A percentile compares a stretch with the other conserved stretches of the same genome.
These are phyloP conservation scores for Pandemis corylana DNA, from an alignment of 2,888 invertebrate genomes.

Conservation along the genomic window DNA sequence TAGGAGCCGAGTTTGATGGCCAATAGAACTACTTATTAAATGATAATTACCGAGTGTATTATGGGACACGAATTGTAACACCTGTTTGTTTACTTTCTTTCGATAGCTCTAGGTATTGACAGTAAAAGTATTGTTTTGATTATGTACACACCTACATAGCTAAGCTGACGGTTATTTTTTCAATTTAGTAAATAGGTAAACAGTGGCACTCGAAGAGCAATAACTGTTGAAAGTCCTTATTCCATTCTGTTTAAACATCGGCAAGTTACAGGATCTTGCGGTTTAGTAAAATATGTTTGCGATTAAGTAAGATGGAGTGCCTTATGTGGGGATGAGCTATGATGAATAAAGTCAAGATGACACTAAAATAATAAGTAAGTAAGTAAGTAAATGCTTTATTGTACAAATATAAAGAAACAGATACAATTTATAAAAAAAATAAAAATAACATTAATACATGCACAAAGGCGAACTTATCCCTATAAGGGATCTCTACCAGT, in stretches of 20 bases:
- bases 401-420: no score
- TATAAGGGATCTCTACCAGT: no score
- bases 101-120: neutral
- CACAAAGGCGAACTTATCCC: no score
- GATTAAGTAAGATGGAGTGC: no score
- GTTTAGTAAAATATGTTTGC: neutral
- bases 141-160: neutral
- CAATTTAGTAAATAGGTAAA: constrained; percentile 50
- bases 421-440: no score
- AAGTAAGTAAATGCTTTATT: no score
- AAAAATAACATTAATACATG: no score
- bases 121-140: neutral
- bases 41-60: constrained; percentile 15
- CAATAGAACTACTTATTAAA: constrained; percentile 1
- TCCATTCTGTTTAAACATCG: constrained; percentile 44
- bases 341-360: no score
- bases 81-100: neutral
- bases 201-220: constrained; percentile 57
- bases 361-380: no score
- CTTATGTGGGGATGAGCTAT: no score
- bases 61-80: neutral
- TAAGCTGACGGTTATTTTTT: constrained; percentile 12
- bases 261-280: constrained; percentile 46
- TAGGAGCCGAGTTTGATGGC: neutral
- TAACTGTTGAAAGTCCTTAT: constrained; percentile 58